These are phyloP conservation scores for Lamellibrachia columna DNA, from an alignment of 2,888 invertebrate species.

Conservation along the genomic window DNA sequence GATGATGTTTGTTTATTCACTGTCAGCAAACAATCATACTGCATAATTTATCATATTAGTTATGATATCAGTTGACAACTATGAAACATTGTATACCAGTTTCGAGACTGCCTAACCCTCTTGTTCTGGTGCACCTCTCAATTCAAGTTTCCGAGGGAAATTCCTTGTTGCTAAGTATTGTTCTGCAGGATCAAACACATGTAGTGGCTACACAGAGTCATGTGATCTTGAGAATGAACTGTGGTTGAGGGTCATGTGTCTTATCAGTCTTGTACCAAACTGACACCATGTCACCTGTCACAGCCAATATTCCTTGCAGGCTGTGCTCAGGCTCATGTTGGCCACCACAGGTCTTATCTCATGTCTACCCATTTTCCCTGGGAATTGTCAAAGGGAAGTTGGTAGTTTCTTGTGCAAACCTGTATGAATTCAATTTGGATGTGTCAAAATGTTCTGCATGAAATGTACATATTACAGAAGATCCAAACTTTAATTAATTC, in stretches of 20 bases:
- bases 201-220: not conserved
- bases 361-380: not conserved
- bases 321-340: not conserved
- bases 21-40: no score
- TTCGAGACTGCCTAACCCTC: no score
- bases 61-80: no score
- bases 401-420: not conserved
- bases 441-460: not conserved
- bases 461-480: not conserved
- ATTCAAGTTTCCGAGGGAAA: not conserved
- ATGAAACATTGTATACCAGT: no score
- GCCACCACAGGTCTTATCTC: not conserved
- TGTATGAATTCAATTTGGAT: not conserved
- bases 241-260: not conserved
- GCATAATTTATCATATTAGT: no score
- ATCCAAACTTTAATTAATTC: no score
- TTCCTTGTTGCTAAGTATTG: not conserved
- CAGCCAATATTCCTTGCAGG: not conserved
- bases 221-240: not conserved
- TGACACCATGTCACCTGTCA: not conserved
- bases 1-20: no score
- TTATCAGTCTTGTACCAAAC: not conserved
- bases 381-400: not conserved
- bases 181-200: not conserved
- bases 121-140: no score